Conservation (phyloP, 2,888 invertebrate genomes). For the Leucophenga maculata region DNA sequence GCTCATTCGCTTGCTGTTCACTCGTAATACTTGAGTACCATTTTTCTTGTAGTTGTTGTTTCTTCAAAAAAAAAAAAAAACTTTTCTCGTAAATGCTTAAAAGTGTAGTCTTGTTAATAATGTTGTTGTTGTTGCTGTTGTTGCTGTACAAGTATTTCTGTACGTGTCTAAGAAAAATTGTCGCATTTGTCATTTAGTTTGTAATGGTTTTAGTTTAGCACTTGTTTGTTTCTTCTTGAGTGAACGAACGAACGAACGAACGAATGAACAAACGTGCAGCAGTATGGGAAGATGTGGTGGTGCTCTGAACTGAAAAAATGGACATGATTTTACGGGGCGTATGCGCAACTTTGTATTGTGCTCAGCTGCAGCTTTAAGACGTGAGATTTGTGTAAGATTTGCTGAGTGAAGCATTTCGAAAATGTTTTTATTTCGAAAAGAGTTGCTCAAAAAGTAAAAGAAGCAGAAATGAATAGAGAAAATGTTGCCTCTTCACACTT, state of each 20-base stretch:
- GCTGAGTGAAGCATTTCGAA: too few relatives aligned
- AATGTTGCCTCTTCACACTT: too few relatives aligned
- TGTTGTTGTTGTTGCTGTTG: constrained; percentile 2
- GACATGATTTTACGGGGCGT: not conserved
- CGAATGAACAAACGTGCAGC: too few relatives aligned
- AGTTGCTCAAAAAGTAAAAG: too few relatives aligned
- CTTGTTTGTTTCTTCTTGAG: not conserved
- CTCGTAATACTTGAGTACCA: constrained; percentile 15
- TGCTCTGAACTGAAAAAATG: too few relatives aligned
- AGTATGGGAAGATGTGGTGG: too few relatives aligned
- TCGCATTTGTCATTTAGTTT: constrained; percentile 17
- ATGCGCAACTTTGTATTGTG: not conserved
- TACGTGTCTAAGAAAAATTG: constrained; percentile 1
- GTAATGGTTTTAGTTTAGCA: constrained; percentile 5
- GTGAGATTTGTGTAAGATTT: not conserved
- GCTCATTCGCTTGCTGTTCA: constrained; percentile 4
- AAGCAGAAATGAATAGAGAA: too few relatives aligned
- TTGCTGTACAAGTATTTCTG: not conserved
- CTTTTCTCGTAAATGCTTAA: not conserved
- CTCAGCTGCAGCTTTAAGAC: not conserved
- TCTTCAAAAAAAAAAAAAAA: not conserved
- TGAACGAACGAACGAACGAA: too few relatives aligned
- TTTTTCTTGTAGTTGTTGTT: not conserved
- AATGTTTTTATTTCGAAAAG: too few relatives aligned
- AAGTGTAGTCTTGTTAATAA: constrained; percentile 8